Evolutionary conservation across 2,113 vertebrate species (phyloP).

Genomic region (Mohoua ochrocephala): DNA sequence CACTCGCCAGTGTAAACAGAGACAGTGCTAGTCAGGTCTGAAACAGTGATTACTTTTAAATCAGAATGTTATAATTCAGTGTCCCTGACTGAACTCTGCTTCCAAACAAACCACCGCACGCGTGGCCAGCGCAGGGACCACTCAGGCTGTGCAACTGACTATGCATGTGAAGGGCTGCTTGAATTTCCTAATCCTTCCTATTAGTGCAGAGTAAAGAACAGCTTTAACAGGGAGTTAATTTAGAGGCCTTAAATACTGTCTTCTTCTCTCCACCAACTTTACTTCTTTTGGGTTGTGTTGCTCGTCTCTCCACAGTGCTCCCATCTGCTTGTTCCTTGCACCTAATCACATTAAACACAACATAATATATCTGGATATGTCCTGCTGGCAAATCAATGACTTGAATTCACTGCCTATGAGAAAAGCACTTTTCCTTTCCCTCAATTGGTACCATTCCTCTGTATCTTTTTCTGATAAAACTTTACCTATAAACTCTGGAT

Average conservation of each 20-base stretch:
- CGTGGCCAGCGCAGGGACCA: not conserved
- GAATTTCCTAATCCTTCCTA: not conserved
- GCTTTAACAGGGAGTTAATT: conserved; percentile 21
- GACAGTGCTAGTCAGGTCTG: not conserved
- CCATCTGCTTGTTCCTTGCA: not conserved
- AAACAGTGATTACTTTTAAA: conserved; percentile 31
- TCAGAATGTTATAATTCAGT: not conserved
- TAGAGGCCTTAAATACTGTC: not conserved
- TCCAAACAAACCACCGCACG: not conserved
- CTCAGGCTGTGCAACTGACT: not conserved
- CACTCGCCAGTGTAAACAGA: not conserved
- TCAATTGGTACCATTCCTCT: accelerated
- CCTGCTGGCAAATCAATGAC: not conserved
- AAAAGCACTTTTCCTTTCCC: not conserved
- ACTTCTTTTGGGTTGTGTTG: not conserved
- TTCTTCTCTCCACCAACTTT: not conserved
- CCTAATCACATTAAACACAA: not conserved
- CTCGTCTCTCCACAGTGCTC: not conserved
- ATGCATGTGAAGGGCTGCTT: not conserved
- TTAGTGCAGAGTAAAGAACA: conserved; percentile 2
- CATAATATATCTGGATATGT: not conserved
- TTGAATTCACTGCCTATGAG: not conserved
- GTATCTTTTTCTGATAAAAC: not conserved
- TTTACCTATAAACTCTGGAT: not conserved
- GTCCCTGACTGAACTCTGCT: conserved; percentile 16